Percentiles rank a stretch among this genome's conserved stretches.
phyloP scores from a whole-genome alignment of 2,888 invertebrate species.

The Melangyna quadrimaculata region DNA sequence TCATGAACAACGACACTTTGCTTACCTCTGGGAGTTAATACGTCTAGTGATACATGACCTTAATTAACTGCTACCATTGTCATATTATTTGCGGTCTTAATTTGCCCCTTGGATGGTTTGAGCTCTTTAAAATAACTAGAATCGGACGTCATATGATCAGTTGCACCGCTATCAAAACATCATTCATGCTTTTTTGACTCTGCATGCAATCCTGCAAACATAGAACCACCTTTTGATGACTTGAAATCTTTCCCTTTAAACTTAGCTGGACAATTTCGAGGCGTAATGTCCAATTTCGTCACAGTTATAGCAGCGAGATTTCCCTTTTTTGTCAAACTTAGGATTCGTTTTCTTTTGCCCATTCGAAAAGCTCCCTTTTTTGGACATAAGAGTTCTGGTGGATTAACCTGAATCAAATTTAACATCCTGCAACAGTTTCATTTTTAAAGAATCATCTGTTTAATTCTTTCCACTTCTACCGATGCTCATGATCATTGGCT shows the following conservation, averaged over 20 bases:
- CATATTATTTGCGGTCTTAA: neutral
- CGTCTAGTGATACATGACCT: neutral
- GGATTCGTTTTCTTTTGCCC: neutral
- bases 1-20: no score
- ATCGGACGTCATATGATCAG: no score
- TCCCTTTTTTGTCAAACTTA: neutral
- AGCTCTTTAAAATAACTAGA: no score
- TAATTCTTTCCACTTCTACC: no score
- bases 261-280: slow-evolving; percentile 7
- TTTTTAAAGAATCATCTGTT: no score
- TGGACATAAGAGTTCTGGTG: neutral
- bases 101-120: no score
- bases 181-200: neutral
- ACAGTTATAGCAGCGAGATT: no score
- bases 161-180: no score
- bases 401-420: neutral
- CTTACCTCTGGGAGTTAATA: neutral
- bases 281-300: no score
- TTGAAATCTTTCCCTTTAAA: neutral
- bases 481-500: neutral
- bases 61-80: neutral
- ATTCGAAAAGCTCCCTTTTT: neutral
- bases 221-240: neutral
- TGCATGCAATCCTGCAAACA: neutral
- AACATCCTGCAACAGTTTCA: neutral